These are phyloP conservation scores for Lasioglossum lativentre DNA, from an alignment of 2,888 invertebrate species.

Conservation along the genomic window DNA sequence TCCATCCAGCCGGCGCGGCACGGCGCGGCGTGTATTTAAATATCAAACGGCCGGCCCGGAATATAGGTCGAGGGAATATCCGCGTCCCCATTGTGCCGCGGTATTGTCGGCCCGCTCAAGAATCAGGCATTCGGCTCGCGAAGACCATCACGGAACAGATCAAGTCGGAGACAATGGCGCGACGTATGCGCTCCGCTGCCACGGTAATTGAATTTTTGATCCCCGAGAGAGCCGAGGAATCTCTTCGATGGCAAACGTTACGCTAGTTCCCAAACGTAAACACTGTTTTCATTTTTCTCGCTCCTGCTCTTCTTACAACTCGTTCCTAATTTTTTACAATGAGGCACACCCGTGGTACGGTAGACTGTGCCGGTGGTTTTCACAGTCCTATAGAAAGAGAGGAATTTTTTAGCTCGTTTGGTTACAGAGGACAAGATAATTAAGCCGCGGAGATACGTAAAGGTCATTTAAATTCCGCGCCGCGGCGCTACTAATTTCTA, in stretches of 20 bases:
- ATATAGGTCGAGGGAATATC: constrained; percentile 40
- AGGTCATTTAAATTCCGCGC: not conserved
- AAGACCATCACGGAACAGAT: not conserved
- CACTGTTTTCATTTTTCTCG: not conserved
- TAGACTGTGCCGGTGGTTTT: not conserved
- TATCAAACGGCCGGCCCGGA: constrained; percentile 22
- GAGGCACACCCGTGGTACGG: not conserved
- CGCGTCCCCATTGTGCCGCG: constrained; percentile 19
- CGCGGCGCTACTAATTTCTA: not conserved
- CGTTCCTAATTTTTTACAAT: not conserved
- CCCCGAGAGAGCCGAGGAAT: not conserved
- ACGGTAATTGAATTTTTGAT: not conserved
- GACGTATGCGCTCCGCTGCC: constrained; percentile 13
- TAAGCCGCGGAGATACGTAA: not conserved
- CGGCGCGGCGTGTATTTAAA: constrained; percentile 26
- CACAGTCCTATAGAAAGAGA: not conserved
- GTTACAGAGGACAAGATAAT: not conserved
- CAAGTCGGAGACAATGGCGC: constrained; percentile 25
- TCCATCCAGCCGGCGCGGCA: not conserved
- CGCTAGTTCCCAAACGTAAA: not conserved
- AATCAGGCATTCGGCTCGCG: constrained; percentile 12
- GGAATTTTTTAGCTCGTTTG: not conserved
- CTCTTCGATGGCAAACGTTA: not conserved
- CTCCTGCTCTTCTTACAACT: not conserved
- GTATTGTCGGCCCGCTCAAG: not conserved